These are phyloP conservation scores for Panthera uncia DNA, from an alignment of 2,113 vertebrate genomes.

Conservation along the genomic window DNA sequence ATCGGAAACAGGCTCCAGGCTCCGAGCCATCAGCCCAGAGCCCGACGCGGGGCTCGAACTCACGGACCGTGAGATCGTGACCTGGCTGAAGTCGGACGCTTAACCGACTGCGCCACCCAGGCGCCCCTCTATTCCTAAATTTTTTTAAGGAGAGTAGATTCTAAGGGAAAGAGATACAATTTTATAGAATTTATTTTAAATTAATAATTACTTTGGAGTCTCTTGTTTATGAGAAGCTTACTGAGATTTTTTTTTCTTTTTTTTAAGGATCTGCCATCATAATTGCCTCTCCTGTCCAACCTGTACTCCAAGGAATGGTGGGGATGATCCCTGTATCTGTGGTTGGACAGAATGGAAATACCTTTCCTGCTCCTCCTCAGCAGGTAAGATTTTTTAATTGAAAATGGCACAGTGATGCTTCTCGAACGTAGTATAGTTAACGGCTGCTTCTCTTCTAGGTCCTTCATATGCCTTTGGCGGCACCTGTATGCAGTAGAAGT, in stretches of 20 bases:
- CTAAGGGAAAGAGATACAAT: background rate
- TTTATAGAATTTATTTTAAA: slow-evolving; percentile 44
- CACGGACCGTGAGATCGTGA: too few relatives aligned
- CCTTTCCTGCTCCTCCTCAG: slow-evolving; percentile 88
- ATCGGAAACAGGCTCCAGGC: too few relatives aligned
- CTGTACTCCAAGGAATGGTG: slow-evolving; percentile 91
- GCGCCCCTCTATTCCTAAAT: background rate
- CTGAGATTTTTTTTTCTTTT: background rate
- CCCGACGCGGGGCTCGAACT: too few relatives aligned
- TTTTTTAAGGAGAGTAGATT: background rate
- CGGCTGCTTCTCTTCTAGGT: slow-evolving; percentile 79
- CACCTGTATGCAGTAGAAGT: slow-evolving; percentile 84
- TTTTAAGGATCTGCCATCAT: slow-evolving; percentile 93
- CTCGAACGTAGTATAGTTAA: slow-evolving; percentile 23
- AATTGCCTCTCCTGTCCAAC: slow-evolving; percentile 92
- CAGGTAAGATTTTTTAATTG: slow-evolving; percentile 86
- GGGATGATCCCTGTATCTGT: slow-evolving; percentile 94
- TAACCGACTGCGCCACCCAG: too few relatives aligned
- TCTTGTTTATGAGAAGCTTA: background rate
- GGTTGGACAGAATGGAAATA: slow-evolving; percentile 88
- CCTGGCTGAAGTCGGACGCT: too few relatives aligned
- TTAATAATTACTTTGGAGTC: background rate
- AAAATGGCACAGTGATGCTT: background rate
- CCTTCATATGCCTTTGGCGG: slow-evolving; percentile 86
- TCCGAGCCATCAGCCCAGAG: too few relatives aligned